phyloP scores from a whole-genome alignment of 2,113 vertebrate species.

The Dipodomys ordii region DNA sequence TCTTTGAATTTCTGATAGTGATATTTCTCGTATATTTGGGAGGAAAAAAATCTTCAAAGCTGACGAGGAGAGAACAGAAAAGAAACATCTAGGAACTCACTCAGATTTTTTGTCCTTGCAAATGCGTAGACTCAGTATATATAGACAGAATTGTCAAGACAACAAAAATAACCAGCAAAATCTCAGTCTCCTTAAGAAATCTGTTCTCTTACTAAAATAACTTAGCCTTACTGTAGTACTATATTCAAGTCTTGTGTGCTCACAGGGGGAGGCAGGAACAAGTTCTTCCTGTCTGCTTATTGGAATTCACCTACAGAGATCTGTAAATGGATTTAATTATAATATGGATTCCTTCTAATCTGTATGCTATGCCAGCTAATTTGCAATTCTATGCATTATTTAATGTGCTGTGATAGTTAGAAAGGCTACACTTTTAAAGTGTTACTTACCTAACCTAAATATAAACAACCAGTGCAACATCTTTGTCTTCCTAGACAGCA shows the following conservation, averaged over 20 bases:
- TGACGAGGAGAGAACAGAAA: conserved; percentile 7
- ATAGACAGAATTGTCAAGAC: background rate
- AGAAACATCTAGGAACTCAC: background rate
- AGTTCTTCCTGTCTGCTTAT: background rate
- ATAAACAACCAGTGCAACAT: conserved; percentile 31
- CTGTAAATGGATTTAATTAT: conserved; percentile 62
- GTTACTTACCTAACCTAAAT: conserved; percentile 53
- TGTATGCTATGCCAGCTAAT: conserved; percentile 52
- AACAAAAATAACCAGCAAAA: background rate
- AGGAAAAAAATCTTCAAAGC: background rate
- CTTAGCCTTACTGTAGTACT: background rate
- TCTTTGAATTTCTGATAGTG: background rate
- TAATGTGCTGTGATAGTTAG: conserved; percentile 73
- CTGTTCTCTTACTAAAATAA: background rate
- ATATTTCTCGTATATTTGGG: background rate
- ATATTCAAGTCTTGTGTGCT: background rate
- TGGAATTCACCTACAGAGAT: conserved; percentile 26
- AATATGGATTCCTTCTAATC: conserved; percentile 46
- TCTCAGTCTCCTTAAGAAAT: background rate
- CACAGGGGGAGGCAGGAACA: background rate
- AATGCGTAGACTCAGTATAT: background rate
- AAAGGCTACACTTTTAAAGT: conserved; percentile 47
- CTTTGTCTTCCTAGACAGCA: conserved; percentile 20
- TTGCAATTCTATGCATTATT: conserved; percentile 71
- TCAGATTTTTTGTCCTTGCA: background rate